Evolutionary conservation across 2,113 vertebrate genomes (phyloP).

Genomic region (Petrocephalus zakoni): DNA sequence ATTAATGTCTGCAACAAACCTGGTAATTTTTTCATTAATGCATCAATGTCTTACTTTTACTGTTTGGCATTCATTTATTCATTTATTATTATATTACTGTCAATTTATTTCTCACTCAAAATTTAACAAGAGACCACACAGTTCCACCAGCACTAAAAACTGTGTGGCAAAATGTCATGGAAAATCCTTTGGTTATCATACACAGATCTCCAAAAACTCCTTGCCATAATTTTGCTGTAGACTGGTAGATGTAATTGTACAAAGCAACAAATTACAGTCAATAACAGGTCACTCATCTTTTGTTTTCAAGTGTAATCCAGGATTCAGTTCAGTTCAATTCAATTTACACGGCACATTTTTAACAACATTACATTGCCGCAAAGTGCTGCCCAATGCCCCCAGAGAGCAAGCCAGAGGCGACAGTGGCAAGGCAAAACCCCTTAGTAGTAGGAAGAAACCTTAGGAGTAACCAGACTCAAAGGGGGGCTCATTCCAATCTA

Average conservation of each 20-base stretch:
- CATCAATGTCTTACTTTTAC: too few species aligned
- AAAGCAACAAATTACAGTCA: not conserved
- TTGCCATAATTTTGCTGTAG: not conserved
- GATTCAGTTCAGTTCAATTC: not conserved
- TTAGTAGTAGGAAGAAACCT: not conserved
- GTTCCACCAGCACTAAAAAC: not conserved
- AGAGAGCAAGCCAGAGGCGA: not conserved
- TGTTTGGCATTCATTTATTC: too few species aligned
- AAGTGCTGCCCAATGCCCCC: not conserved
- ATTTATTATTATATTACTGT: too few species aligned
- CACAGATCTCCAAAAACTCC: not conserved
- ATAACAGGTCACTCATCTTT: not conserved
- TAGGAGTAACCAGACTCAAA: not conserved
- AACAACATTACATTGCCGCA: not conserved
- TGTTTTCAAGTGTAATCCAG: not conserved
- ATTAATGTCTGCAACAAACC: too few species aligned
- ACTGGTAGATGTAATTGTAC: not conserved
- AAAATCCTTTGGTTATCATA: not conserved
- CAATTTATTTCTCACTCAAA: not conserved
- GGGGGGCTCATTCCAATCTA: not conserved
- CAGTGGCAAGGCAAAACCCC: not conserved
- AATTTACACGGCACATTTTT: not conserved
- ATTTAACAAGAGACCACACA: not conserved
- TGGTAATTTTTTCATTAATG: too few species aligned
- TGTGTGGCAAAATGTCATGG: not conserved